Conservation (phyloP, 2,113 vertebrate species). For the Felis chaus region DNA sequence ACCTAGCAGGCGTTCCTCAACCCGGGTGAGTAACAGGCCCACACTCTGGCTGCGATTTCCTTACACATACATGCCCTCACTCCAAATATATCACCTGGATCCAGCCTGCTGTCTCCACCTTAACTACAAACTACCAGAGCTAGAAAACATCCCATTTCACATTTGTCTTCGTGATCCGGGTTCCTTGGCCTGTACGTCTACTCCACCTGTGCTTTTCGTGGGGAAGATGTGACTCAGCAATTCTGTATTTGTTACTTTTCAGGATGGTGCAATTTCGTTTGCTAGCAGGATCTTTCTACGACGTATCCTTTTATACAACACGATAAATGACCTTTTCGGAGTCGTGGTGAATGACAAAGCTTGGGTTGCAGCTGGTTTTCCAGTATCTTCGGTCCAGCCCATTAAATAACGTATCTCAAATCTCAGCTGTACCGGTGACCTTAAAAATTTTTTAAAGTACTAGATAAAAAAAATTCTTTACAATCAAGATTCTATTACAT, state of each 20-base stretch:
- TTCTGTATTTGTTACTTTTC: background rate
- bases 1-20: background rate
- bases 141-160: background rate
- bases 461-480: constrained; percentile 1
- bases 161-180: background rate
- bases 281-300: background rate
- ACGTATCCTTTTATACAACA: background rate
- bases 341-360: background rate
- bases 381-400: background rate
- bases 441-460: background rate
- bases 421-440: background rate
- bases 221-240: background rate
- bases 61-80: background rate
- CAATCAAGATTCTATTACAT: background rate
- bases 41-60: background rate
- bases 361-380: background rate
- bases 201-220: background rate
- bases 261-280: background rate
- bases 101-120: background rate
- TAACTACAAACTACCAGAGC: background rate
- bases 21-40: background rate
- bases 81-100: background rate
- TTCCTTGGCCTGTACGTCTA: background rate
- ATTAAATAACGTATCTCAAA: background rate
- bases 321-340: background rate